These are phyloP conservation scores for Grapholita molesta DNA, from an alignment of 1,140 invertebrate genomes.

Conservation along the genomic window DNA sequence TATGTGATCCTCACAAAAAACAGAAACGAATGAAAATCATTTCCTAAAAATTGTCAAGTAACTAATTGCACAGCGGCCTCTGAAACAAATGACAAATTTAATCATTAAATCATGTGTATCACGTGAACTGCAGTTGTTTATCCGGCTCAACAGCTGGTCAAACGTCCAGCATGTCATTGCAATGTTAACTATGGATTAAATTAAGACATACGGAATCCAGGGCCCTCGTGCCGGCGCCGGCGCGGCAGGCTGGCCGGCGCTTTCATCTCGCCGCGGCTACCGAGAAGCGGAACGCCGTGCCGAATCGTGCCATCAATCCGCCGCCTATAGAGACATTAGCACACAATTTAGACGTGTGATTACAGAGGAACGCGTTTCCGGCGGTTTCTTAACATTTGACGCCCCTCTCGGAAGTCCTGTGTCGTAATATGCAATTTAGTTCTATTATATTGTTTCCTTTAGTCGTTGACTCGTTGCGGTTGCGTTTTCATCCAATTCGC, in stretches of 20 bases:
- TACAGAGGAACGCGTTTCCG: conserved; percentile 34
- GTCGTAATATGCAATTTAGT: background rate
- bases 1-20: no score
- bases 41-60: no score
- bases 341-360: conserved; percentile 38
- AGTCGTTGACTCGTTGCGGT: no score
- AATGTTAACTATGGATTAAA: background rate
- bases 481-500: background rate
- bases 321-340: conserved; percentile 55
- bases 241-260: conserved; percentile 22
- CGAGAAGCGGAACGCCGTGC: conserved; percentile 45
- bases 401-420: conserved; percentile 11
- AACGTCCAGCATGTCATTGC: background rate
- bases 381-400: conserved; percentile 15
- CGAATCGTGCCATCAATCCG: conserved; percentile 57
- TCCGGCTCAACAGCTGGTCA: no score
- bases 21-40: no score
- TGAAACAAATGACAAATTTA: no score
- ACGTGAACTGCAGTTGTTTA: no score
- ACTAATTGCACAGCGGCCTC: no score
- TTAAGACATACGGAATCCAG: background rate
- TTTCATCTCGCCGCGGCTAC: conserved; percentile 45
- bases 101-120: no score
- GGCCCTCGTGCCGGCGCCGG: background rate
- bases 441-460: background rate